Conservation (phyloP, 2,113 vertebrate species). For the Pimephales promelas region DNA sequence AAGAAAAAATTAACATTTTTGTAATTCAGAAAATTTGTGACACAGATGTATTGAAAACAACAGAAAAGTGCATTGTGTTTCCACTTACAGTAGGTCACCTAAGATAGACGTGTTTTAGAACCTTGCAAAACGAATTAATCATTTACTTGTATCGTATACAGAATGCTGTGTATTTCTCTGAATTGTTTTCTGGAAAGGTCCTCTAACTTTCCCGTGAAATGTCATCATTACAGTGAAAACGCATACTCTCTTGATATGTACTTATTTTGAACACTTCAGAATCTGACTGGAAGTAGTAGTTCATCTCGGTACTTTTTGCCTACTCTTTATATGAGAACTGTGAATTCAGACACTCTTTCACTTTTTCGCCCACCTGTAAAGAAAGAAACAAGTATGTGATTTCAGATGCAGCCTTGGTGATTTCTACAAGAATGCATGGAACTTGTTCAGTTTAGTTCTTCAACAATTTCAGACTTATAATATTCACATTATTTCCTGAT, state of each 20-base stretch:
- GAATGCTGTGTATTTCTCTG: background rate
- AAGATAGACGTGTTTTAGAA: background rate
- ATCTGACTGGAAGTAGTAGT: too few relatives aligned
- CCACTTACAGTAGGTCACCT: background rate
- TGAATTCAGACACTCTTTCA: too few relatives aligned
- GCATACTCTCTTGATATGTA: too few relatives aligned
- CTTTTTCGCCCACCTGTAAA: too few relatives aligned
- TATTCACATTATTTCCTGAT: background rate
- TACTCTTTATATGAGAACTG: too few relatives aligned
- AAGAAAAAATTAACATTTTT: too few relatives aligned
- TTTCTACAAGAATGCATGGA: background rate
- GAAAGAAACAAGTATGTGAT: too few relatives aligned
- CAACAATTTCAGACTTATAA: slow-evolving; percentile 12
- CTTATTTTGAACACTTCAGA: too few relatives aligned
- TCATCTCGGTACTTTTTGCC: too few relatives aligned
- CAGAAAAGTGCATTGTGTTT: background rate
- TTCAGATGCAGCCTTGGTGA: background rate
- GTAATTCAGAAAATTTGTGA: background rate
- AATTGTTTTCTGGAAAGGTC: background rate
- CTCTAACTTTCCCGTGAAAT: background rate
- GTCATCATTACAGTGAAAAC: background rate
- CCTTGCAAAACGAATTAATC: slow-evolving; percentile 16
- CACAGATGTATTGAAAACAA: background rate
- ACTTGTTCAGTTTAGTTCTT: background rate
- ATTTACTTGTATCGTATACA: background rate